Base-by-base conservation (phyloP, 2,888 invertebrate species). In the Drosophila multiciliata region DNA sequence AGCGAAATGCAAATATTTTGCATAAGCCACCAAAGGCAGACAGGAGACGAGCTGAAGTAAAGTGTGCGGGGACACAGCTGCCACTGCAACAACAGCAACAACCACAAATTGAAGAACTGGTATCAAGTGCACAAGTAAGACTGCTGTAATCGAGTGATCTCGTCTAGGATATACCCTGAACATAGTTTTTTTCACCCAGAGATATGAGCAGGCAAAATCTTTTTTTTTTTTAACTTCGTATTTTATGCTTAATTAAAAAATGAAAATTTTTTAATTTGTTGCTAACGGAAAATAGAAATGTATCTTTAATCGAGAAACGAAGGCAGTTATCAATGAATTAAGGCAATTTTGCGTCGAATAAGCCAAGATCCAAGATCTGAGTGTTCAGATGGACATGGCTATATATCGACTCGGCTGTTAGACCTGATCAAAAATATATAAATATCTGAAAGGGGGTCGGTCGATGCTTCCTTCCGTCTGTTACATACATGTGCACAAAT, bases 1-100 rank as follows among this genome's bases (percentile, higher is more conserved):
- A 36, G 54, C 55, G 62, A 50, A 73, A 67, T 66, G 74, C 73
- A 79, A 79, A 81, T 79, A 81, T 79, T 77, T 63, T 74, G 81
- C 73, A 79, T 63, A 78, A 73, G 66, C 66, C 77, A 77, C 70
- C 70, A 73, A 67, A 70, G 74, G 65, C 81, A 64, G 55, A 40
- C 61, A 48, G 36, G 3, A 69, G 60, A 48, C 2, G 23, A 59
- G 20, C 32, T 58, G 20, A 20, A 20, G 38, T 53, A 23, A 32
- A 33, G 23, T 8, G 20, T 15, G 17, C 2, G 29, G 15, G 29
- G 1, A 4, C 26, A 26, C 54, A 54, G n/a, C 36, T 29, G 45
- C 45, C 15, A 45, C 45, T 15, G 2, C 9, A 17, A 17, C 17
- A 38, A 15, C 26, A 17, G 36, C 29, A 50, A 17, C 45, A 23